Percentiles rank a stretch among this genome's conserved stretches.
Conservation (phyloP, 2,113 vertebrate genomes). For the Pseudorectes ferrugineus region DNA sequence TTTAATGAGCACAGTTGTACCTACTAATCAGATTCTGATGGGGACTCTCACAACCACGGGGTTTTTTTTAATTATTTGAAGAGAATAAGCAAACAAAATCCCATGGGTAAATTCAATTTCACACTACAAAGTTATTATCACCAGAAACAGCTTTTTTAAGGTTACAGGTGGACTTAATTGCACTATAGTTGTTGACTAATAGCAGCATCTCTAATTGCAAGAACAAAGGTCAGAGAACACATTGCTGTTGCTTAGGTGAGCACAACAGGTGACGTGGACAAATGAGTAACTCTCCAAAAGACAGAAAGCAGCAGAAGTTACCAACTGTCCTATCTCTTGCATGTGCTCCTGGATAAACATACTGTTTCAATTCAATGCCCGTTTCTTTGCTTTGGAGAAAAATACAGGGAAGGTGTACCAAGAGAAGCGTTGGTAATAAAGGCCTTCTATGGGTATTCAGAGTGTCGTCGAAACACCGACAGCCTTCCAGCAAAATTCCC, state of each 20-base stretch:
- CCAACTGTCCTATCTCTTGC: not conserved
- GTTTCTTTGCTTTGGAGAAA: not conserved
- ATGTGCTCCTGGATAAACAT: not conserved
- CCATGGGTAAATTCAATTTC: not conserved
- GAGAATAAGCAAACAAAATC: not conserved
- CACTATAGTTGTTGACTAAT: not conserved
- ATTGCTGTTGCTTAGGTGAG: not conserved
- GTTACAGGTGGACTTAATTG: not conserved
- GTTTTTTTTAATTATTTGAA: not conserved
- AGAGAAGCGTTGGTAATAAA: not conserved
- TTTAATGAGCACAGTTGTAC: not conserved
- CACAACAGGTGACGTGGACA: not conserved
- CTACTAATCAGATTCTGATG: not conserved
- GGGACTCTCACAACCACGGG: not conserved
- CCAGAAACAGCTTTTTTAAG: not conserved
- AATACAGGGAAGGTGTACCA: not conserved
- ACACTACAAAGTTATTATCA: not conserved
- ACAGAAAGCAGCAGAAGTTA: not conserved
- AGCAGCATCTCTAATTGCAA: conserved; percentile 23
- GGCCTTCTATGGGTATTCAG: no score
- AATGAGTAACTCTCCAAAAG: not conserved
- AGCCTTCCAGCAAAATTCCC: not conserved
- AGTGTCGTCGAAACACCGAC: no score
- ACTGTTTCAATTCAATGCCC: not conserved
- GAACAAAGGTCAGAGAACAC: conserved; percentile 34